phyloP scores from a whole-genome alignment of 1,140 invertebrate species.

The Bursaphelenchus mucronatus region DNA sequence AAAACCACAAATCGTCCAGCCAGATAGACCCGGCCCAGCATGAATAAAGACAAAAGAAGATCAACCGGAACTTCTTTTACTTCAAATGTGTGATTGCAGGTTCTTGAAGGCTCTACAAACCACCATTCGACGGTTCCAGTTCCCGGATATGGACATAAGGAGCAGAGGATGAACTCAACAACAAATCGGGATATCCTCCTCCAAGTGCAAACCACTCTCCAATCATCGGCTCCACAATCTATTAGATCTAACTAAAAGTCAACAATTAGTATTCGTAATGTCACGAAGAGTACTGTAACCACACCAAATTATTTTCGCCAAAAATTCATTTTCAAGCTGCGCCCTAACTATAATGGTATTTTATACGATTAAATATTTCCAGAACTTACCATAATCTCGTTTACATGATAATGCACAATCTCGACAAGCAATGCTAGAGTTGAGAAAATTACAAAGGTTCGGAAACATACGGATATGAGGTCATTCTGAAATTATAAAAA shows the following conservation, averaged over 20 bases:
- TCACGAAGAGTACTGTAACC: background rate
- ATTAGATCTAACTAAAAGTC: slow-evolving; percentile 51
- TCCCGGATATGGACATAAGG: slow-evolving; percentile 50
- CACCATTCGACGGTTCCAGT: slow-evolving; percentile 36
- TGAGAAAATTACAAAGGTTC: slow-evolving; percentile 47
- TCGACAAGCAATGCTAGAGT: slow-evolving; percentile 52
- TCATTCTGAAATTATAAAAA: slow-evolving; percentile 28
- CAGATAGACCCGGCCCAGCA: slow-evolving; percentile 97
- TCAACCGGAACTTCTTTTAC: slow-evolving; percentile 65
- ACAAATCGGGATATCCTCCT: slow-evolving; percentile 45
- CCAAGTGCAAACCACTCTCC: slow-evolving; percentile 52
- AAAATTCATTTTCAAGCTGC: no score
- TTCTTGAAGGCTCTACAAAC: slow-evolving; percentile 41
- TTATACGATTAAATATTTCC: background rate
- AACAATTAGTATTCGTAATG: background rate
- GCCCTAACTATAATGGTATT: background rate
- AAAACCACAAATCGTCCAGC: slow-evolving; percentile 98
- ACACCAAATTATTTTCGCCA: background rate
- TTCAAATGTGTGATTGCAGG: slow-evolving; percentile 17
- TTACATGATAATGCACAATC: slow-evolving; percentile 55
- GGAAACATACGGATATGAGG: slow-evolving; percentile 42
- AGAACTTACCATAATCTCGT: slow-evolving; percentile 51
- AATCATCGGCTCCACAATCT: slow-evolving; percentile 60
- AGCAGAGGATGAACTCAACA: slow-evolving; percentile 48
- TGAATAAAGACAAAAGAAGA: slow-evolving; percentile 90